These are phyloP conservation scores for Tragelaphus imberbis DNA, from an alignment of 2,113 vertebrate species.

Conservation along the genomic window DNA sequence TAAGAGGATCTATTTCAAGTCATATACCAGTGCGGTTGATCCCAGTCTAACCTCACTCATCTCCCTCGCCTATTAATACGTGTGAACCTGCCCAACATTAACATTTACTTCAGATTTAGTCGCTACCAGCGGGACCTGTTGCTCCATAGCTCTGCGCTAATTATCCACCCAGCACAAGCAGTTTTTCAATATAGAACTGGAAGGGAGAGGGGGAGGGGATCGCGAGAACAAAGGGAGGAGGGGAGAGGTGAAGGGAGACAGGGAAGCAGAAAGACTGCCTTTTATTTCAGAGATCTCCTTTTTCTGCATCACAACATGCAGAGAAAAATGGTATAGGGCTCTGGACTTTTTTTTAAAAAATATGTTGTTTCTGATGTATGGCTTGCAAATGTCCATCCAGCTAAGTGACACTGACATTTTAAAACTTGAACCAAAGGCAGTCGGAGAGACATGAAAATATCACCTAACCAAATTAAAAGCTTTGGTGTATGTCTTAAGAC, in stretches of 20 bases:
- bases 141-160: constrained; percentile 70
- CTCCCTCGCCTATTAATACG: constrained; percentile 69
- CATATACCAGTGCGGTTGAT: constrained; percentile 33
- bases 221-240: constrained; percentile 57
- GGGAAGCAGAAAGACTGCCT: constrained; percentile 31
- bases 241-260: neutral
- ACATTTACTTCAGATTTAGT: constrained; percentile 61
- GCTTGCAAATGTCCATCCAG: neutral
- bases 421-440: constrained; percentile 50
- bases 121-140: constrained; percentile 76
- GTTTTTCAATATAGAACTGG: constrained; percentile 59
- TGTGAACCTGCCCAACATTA: constrained; percentile 49
- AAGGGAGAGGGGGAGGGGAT: constrained; percentile 40
- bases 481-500: neutral
- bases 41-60: constrained; percentile 66
- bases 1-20: constrained; percentile 71
- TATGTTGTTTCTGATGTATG: neutral
- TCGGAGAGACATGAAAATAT: neutral
- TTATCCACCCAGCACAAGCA: constrained; percentile 64
- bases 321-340: constrained; percentile 1
- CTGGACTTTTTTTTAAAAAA: neutral
- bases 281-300: constrained; percentile 54
- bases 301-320: neutral
- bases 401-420: neutral
- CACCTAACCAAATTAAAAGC: constrained; percentile 40